phyloP scores from a whole-genome alignment of 2,888 invertebrate species.

The Lepidocyrtoides sp. region DNA sequence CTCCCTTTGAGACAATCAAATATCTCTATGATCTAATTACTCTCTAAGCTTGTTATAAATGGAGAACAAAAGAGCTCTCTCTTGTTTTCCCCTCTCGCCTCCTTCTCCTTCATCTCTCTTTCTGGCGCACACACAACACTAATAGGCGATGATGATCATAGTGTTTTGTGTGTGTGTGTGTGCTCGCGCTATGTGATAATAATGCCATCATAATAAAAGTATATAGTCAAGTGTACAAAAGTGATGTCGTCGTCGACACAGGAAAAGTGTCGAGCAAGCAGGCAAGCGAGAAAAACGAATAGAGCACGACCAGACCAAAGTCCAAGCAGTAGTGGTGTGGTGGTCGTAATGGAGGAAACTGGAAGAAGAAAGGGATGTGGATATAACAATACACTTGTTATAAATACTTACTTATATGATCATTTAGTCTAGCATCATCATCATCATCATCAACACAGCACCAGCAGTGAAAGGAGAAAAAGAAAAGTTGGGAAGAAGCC shows the following conservation, averaged over 20 bases:
- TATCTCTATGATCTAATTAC: slow-evolving; percentile 85
- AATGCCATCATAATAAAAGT: not conserved
- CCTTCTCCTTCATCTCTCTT: too few species aligned
- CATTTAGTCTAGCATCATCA: slow-evolving; percentile 13
- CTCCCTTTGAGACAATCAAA: slow-evolving; percentile 84
- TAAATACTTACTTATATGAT: slow-evolving; percentile 31
- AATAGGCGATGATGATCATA: slow-evolving; percentile 6
- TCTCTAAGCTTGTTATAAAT: slow-evolving; percentile 83
- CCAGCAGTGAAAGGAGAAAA: slow-evolving; percentile 6
- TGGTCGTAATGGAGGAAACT: too few species aligned
- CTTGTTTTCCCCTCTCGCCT: slow-evolving; percentile 66
- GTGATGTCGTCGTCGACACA: slow-evolving; percentile 44
- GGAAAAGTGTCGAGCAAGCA: slow-evolving; percentile 56
- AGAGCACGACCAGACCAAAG: slow-evolving; percentile 29
- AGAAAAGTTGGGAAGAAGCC: not conserved
- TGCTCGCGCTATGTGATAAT: not conserved
- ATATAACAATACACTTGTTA: not conserved
- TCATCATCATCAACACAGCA: slow-evolving; percentile 44
- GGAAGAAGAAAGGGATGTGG: slow-evolving; percentile 8
- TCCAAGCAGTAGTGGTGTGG: not conserved
- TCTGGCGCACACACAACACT: slow-evolving; percentile 45
- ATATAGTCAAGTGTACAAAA: not conserved
- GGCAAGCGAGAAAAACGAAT: slow-evolving; percentile 34
- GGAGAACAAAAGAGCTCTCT: slow-evolving; percentile 80
- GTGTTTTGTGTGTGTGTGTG: not conserved